Conservation (phyloP, 2,113 vertebrate genomes). For the Tinamus guttatus region DNA sequence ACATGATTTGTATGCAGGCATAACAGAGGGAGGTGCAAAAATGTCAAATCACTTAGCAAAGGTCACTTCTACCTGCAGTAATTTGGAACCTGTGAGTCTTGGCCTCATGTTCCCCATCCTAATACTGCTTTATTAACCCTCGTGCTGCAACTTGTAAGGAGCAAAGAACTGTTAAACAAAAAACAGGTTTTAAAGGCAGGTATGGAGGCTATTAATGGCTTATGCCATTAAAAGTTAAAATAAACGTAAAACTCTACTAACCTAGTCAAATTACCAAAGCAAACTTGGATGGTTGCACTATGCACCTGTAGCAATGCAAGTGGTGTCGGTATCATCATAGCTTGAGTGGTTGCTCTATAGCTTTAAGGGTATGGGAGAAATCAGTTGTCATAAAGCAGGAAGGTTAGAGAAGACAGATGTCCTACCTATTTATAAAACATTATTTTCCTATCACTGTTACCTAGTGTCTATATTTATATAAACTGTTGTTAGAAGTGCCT, state of each 20-base stretch:
- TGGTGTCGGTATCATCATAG: neutral
- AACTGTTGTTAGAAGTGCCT: neutral
- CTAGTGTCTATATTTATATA: neutral
- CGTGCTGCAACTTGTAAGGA: neutral
- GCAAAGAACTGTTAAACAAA: neutral
- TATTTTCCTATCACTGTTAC: neutral
- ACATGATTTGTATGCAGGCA: rapidly evolving
- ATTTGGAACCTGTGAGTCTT: neutral
- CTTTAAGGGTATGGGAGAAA: neutral
- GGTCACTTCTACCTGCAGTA: neutral
- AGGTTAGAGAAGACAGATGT: neutral
- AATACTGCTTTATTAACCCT: neutral
- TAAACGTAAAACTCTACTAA: neutral
- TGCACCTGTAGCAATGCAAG: neutral
- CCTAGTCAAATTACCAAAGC: neutral
- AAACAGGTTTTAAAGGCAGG: neutral
- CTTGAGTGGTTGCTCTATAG: neutral
- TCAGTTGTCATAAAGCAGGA: neutral
- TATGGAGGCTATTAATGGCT: neutral
- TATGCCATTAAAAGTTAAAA: neutral
- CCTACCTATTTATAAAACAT: neutral
- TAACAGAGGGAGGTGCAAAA: neutral
- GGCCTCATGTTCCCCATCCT: neutral
- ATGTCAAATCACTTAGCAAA: neutral
- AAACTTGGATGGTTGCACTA: neutral